These are phyloP conservation scores for Xenus cinereus DNA, from an alignment of 2,113 vertebrate species.

Conservation along the genomic window DNA sequence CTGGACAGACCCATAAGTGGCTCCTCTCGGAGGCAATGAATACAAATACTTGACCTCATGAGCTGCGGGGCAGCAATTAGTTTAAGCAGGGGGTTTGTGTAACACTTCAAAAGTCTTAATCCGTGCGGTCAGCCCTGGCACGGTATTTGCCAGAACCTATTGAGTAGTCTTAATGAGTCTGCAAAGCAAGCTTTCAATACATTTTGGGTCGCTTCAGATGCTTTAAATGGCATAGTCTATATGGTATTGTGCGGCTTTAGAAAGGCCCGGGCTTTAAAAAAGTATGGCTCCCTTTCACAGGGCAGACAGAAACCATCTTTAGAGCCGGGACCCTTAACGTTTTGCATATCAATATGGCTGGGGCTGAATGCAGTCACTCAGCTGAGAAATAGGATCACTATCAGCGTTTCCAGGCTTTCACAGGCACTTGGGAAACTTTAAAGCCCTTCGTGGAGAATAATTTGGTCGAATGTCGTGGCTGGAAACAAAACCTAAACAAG, in stretches of 20 bases:
- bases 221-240: slow-evolving; percentile 73
- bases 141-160: slow-evolving; percentile 66
- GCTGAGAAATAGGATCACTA: slow-evolving; percentile 85
- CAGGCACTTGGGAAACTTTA: slow-evolving; percentile 76
- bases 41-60: slow-evolving; percentile 82
- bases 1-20: slow-evolving; percentile 72
- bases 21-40: slow-evolving; percentile 69
- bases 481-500: slow-evolving; percentile 73
- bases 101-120: slow-evolving; percentile 80
- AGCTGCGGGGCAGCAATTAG: slow-evolving; percentile 78
- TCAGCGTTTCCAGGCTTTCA: slow-evolving; percentile 80
- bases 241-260: slow-evolving; percentile 73
- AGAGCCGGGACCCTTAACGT: slow-evolving; percentile 62
- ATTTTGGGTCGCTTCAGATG: slow-evolving; percentile 72
- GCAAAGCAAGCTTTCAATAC: slow-evolving; percentile 70
- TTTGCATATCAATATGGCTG: slow-evolving; percentile 86
- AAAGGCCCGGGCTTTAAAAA: slow-evolving; percentile 67
- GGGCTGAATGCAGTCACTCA: slow-evolving; percentile 83
- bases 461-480: slow-evolving; percentile 73
- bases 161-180: slow-evolving; percentile 72
- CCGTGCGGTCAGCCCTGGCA: slow-evolving; percentile 66
- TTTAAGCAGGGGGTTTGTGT: slow-evolving; percentile 78
- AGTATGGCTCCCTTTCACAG: slow-evolving; percentile 68
- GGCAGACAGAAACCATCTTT: slow-evolving; percentile 76
- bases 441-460: slow-evolving; percentile 74